Evolutionary conservation across 2,113 vertebrate species (phyloP).

Genomic region (Nerophis lumbriciformis): DNA sequence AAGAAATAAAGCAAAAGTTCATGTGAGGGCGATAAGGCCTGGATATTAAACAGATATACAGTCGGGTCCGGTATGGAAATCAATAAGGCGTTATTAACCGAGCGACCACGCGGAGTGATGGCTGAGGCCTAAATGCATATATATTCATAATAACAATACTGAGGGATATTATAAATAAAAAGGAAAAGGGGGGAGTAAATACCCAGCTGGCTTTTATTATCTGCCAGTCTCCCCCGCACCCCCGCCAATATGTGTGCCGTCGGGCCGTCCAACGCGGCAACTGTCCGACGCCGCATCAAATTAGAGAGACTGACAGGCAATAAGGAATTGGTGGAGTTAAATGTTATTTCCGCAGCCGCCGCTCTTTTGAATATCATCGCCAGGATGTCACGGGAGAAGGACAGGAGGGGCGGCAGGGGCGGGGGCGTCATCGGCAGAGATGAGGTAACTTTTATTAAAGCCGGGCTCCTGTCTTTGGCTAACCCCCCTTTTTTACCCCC

Average conservation of each 20-base stretch:
- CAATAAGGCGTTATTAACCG: slow-evolving; percentile 74
- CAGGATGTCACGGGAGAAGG: slow-evolving; percentile 33
- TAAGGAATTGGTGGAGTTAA: slow-evolving; percentile 75
- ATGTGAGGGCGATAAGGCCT: slow-evolving; percentile 54
- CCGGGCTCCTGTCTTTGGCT: slow-evolving; percentile 30
- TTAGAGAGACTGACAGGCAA: slow-evolving; percentile 80
- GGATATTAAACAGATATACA: slow-evolving; percentile 67
- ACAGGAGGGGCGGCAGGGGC: slow-evolving; percentile 2
- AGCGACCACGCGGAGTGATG: slow-evolving; percentile 61
- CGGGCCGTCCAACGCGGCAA: slow-evolving; percentile 70
- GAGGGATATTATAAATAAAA: slow-evolving; percentile 75
- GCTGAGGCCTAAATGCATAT: slow-evolving; percentile 73
- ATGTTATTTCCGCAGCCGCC: slow-evolving; percentile 58
- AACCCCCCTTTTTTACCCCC: slow-evolving; percentile 6
- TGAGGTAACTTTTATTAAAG: slow-evolving; percentile 72
- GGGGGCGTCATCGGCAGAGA: slow-evolving; percentile 17
- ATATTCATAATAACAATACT: slow-evolving; percentile 77
- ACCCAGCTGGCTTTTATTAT: slow-evolving; percentile 73
- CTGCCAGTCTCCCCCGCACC: slow-evolving; percentile 67
- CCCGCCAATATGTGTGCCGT: slow-evolving; percentile 72
- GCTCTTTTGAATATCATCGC: slow-evolving; percentile 68
- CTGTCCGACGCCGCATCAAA: slow-evolving; percentile 74
- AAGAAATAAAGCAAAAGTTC: slow-evolving; percentile 41
- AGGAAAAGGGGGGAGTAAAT: slow-evolving; percentile 65
- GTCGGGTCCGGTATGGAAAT: slow-evolving; percentile 64